Base-by-base conservation (phyloP, 2,113 vertebrate genomes). In the Pithys albifrons region DNA sequence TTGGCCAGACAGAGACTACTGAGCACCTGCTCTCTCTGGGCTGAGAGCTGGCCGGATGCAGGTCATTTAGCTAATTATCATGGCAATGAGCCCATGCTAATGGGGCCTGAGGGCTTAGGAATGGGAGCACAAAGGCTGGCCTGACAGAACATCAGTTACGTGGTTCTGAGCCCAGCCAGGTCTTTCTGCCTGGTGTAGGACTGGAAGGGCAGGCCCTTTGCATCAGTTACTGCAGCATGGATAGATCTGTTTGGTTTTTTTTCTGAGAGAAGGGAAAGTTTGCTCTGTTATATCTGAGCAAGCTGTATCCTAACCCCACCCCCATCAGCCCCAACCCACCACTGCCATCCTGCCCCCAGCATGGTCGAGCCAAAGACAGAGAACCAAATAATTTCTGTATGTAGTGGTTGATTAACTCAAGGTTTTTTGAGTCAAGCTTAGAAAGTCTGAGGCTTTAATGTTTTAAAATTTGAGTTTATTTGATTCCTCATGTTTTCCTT, bases 41-140 rank as follows among this genome's bases (percentile, higher is more conserved):
- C 65, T 72, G 9, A 17, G 85, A 87, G 82, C 88, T 79, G 88
- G 85, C 64, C 5, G 19, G 85, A 85, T 83, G 55, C 92, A 77
- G 94, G 94, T 92, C 92, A 84, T 93, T 97, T 92, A 95, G 80
- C 80, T 96, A 91, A 97, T 95, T 86, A 91, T 57, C 69, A 28
- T 67, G 92, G 95, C 91, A 91, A 12, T 28, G 69, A 94, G 95
- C 94, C 94, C 39, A 8, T 28, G 65, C 91, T 96, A 93, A 95
- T 67, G 4, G 83, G 48, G 16, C 83, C 91, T 31, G 89, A 51
- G 95, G 79, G 69, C 11, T 84, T 43, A 5, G 16, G 85, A 24
- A 6, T 13, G 79, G 20, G 7, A 54, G 80, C 76, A 19, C 31
- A 27, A 73, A 43, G 89, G 74, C 88, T 61, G 67, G 31, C 74